Evolutionary conservation across 2,113 vertebrate genomes (phyloP), one percentile per base, ranked within the genome.

Genomic region (Oncorhynchus gorbuscha): DNA sequence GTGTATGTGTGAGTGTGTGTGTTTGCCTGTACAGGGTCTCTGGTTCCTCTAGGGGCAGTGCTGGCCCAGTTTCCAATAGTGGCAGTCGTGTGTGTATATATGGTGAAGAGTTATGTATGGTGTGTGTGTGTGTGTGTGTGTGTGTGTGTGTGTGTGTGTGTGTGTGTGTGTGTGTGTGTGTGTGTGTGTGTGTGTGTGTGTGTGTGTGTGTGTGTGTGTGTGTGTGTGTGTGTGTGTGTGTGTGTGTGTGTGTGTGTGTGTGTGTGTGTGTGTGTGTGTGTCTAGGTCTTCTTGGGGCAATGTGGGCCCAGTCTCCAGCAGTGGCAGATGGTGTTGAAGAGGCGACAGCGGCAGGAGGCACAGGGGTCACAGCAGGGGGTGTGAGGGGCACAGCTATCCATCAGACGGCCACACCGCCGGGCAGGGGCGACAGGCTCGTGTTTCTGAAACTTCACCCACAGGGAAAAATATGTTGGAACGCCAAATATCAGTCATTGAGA

Each of bases 291-390:
- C 84, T 78, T 92, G 18, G 81, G 9, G 77, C 94, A 94, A 58
- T 82, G 66, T 0, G 72, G 76, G 55, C 87, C 90, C 51, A 90
- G 86, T 72, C 80, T 93, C 92, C 92, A 93, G 88, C 94, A 94
- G 81, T 92, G 89, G 73, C 94, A 94, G 86, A 94, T 90, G 69
- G 92, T 91, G 81, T 93, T 94, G 80, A 94, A 94, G 79, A 94
- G 90, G 28, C 92, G 89, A 71, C 94, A 94, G 83, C 86, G 91
- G 76, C 94, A 94, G 75, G 90, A 86, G 49, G 92, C 82, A 13
- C 94, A 94, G 20, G 92, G 91, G 73, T 92, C 89, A 3, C 94
- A 94, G 85, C 93, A 94, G 1, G 81, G 88, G 22, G 81, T 5
- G 1, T 81, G 69, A 20, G 80, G 26, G 1, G 89, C 89, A 85